These are phyloP conservation scores for Pararge aegeria DNA, from an alignment of 1,140 invertebrate species.

Conservation along the genomic window DNA sequence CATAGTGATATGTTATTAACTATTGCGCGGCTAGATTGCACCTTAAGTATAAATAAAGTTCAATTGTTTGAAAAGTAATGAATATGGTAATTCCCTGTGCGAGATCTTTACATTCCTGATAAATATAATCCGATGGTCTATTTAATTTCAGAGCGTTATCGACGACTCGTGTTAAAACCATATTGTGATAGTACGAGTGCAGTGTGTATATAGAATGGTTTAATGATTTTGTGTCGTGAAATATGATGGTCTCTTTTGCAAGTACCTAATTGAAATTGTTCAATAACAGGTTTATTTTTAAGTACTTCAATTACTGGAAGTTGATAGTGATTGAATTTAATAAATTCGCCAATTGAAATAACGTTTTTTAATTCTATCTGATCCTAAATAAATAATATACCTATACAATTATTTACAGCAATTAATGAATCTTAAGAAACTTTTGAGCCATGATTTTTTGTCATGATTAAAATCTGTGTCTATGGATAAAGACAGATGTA, in stretches of 20 bases:
- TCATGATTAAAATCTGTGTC: slow-evolving; percentile 29
- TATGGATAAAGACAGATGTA: slow-evolving; percentile 48
- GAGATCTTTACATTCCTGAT: slow-evolving; percentile 25
- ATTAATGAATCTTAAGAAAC: slow-evolving; percentile 42
- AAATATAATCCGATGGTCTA: slow-evolving; percentile 16
- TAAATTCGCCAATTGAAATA: slow-evolving; percentile 71
- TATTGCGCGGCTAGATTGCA: too few relatives aligned
- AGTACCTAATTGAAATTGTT: slow-evolving; percentile 52
- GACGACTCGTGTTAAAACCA: slow-evolving; percentile 38
- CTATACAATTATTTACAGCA: slow-evolving; percentile 48
- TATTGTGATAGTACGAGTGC: slow-evolving; percentile 57
- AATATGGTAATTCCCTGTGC: not conserved
- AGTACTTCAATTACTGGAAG: slow-evolving; percentile 75
- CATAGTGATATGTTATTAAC: too few relatives aligned
- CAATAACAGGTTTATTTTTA: slow-evolving; percentile 64
- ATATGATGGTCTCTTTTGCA: slow-evolving; percentile 59
- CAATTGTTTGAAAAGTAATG: not conserved
- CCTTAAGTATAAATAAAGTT: not conserved
- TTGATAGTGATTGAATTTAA: slow-evolving; percentile 77
- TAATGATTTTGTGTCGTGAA: slow-evolving; percentile 55
- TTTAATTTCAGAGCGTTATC: slow-evolving; percentile 11
- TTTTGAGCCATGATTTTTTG: slow-evolving; percentile 45
- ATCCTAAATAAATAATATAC: slow-evolving; percentile 4
- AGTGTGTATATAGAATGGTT: slow-evolving; percentile 52
- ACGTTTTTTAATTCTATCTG: slow-evolving; percentile 44